Evolutionary conservation across 2,888 invertebrate species (phyloP).

Genomic region (Eudasyphora cyanicolor): DNA sequence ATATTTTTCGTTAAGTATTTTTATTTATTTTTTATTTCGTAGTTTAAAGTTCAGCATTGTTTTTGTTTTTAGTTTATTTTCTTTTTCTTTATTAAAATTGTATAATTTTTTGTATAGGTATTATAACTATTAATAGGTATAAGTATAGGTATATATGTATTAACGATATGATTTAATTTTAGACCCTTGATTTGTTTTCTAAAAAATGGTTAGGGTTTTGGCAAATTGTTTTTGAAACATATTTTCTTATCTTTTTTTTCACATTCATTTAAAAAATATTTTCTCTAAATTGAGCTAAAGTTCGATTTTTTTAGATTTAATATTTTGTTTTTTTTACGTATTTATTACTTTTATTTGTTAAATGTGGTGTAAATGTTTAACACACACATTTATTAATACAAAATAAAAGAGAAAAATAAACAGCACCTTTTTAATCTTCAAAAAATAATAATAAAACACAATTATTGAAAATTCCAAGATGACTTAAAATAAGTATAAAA

Average conservation of each 20-base stretch:
- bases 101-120: neutral
- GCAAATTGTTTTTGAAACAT: conserved; percentile 28
- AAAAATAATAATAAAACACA: too few relatives aligned
- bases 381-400: too few relatives aligned
- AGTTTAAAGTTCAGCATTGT: conserved; percentile 59
- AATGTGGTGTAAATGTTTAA: too few relatives aligned
- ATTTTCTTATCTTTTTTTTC: neutral
- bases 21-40: conserved; percentile 40
- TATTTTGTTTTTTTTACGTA: neutral
- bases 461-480: conserved; percentile 36
- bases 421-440: conserved; percentile 30
- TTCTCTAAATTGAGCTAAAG: conserved; percentile 29
- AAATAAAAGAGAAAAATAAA: neutral
- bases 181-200: conserved; percentile 29
- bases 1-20: conserved; percentile 36
- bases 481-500: too few relatives aligned
- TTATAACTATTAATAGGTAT: too few relatives aligned
- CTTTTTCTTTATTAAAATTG: conserved; percentile 28
- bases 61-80: conserved; percentile 49
- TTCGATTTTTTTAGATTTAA: neutral
- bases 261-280: conserved; percentile 3
- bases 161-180: conserved; percentile 16
- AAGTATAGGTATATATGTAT: conserved; percentile 9
- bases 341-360: neutral
- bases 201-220: conserved; percentile 37